phyloP scores from a whole-genome alignment of 2,797 vertebrate genomes.

The Microhierax caerulescens region DNA sequence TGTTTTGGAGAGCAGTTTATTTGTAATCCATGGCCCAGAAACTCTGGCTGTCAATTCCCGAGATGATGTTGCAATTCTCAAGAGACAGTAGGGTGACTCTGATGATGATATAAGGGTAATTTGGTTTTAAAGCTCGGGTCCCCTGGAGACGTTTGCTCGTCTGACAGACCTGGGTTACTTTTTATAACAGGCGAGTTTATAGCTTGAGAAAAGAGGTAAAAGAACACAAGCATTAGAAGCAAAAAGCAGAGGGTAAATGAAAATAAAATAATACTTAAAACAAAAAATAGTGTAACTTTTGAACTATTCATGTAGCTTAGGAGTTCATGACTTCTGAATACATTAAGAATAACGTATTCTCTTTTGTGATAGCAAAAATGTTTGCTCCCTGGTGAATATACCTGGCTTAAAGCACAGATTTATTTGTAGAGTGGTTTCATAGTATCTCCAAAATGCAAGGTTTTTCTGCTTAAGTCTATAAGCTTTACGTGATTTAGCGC shows the following conservation, averaged over 20 bases:
- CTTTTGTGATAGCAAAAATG: not conserved
- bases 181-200: not conserved
- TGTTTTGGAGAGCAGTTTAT: not conserved
- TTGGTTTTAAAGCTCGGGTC: not conserved
- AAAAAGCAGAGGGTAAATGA: not conserved
- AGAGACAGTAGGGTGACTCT: not conserved
- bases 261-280: not conserved
- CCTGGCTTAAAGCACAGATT: not conserved
- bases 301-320: not conserved
- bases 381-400: not conserved
- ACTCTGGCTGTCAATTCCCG: not conserved
- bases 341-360: not conserved
- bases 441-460: not conserved
- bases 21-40: not conserved
- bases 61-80: not conserved
- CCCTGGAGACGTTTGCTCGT: not conserved
- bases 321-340: not conserved
- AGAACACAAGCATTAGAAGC: accelerated
- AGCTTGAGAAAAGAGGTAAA: not conserved
- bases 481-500: not conserved
- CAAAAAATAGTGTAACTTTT: not conserved
- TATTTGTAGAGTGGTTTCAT: not conserved
- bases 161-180: not conserved
- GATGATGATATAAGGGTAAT: not conserved
- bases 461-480: not conserved